Conservation (phyloP, 2,888 invertebrate species). For the Parascotia fuliginaria region DNA sequence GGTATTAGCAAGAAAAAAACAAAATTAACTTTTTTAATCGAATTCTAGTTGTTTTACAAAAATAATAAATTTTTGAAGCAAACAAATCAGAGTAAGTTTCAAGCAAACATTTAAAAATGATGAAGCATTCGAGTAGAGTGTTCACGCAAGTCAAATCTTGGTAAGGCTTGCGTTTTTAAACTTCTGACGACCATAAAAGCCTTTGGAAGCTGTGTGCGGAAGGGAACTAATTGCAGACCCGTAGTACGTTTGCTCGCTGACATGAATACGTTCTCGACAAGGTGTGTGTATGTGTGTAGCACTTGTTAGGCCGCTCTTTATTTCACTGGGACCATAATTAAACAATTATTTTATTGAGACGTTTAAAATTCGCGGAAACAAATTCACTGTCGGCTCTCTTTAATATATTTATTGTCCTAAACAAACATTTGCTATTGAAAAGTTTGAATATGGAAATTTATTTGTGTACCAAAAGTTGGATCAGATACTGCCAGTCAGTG, state of each 20-base stretch:
- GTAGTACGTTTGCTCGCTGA: constrained; percentile 66
- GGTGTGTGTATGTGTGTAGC: constrained; percentile 26
- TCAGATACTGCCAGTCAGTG: background rate
- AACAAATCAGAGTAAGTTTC: no score
- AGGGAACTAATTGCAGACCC: constrained; percentile 74
- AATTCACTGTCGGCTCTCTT: no score
- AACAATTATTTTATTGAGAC: constrained; percentile 16
- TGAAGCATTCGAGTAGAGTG: constrained; percentile 36
- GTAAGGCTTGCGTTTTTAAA: constrained; percentile 54
- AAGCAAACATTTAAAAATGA: background rate
- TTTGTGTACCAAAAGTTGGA: constrained; percentile 15
- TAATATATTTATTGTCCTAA: no score
- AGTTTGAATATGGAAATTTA: constrained; percentile 19
- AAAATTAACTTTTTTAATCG: no score
- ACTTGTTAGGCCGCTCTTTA: constrained; percentile 25
- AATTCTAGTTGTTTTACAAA: no score
- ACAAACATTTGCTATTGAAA: constrained; percentile 24
- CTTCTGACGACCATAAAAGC: constrained; percentile 54
- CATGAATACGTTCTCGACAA: constrained; percentile 63
- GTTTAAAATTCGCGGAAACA: constrained; percentile 15
- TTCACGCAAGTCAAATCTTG: constrained; percentile 42
- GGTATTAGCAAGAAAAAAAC: no score
- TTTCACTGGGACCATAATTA: constrained; percentile 22
- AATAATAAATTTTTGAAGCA: no score
- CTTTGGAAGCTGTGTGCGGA: constrained; percentile 57